Base-by-base conservation (phyloP, 2,113 vertebrate genomes). In the Andinoacara biseriatus region DNA sequence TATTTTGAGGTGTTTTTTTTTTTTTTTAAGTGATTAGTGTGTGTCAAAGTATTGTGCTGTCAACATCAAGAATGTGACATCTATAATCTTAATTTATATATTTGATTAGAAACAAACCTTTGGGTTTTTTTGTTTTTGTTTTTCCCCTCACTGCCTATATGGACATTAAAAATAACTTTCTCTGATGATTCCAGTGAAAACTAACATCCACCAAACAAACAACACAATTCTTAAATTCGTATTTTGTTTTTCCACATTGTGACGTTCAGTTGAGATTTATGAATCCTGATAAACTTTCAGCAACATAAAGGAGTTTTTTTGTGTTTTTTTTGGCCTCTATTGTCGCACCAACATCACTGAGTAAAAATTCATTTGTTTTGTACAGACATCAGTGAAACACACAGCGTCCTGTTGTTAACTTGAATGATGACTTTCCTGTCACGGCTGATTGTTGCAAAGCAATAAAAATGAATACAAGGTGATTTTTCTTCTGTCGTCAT, bases 381-480 rank as follows among this genome's bases (percentile, higher is more conserved):
- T 75, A 78, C 60, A 62, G 72, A 85, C 84, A 17, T 15, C 83
- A 87, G 86, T 86, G 81, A 89, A 82, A 77, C 89, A 87, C 86
- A 80, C n/a, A 46, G 58, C 62, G 24, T 87, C 80, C 78, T 88
- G 85, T 87, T 80, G 88, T 91, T 85, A 15, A 67, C 57, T 84
- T 84, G 87, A 89, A 87, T 57, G 61, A 77, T 86, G 88, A 85
- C 82, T 96, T 95, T 96, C 96, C 94, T 90, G 84, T 95, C 63
- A 93, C 88, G 91, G 91, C 91, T 93, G 92, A 92, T 59, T 60
- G 83, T 60, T 95, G 92, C 92, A 96, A 95, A 97, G 97, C 97
- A 98, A 98, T 98, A 98, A 98, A 98, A 86, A 80, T 46, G 61
- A 87, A 88, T 58, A 80, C 46, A 82, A 87, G 74, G 56, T 58